phyloP scores from a whole-genome alignment of 2,888 invertebrate species.

The Panopea generosa region DNA sequence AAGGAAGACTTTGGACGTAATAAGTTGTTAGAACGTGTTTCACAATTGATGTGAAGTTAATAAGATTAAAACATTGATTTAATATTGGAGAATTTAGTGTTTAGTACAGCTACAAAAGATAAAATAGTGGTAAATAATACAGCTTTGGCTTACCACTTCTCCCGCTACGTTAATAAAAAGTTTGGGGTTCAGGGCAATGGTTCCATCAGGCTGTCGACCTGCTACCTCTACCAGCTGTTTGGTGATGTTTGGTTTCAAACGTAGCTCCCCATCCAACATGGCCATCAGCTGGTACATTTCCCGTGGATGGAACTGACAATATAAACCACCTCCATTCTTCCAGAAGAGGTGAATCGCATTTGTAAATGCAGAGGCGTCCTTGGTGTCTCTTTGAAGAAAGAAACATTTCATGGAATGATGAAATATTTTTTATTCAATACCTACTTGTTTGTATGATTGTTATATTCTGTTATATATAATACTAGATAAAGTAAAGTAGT shows the following conservation, averaged over 20 bases:
- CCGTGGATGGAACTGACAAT: conserved; percentile 5
- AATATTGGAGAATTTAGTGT: too few relatives aligned
- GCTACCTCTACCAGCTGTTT: conserved; percentile 6
- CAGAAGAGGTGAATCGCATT: neutral
- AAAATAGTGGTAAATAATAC: too few relatives aligned
- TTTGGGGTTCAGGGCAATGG: conserved; percentile 7
- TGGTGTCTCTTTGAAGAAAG: conserved; percentile 8
- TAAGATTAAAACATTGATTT: too few relatives aligned
- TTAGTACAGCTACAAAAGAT: too few relatives aligned
- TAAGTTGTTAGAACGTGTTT: too few relatives aligned
- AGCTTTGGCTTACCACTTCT: conserved; percentile 22
- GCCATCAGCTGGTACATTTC: conserved; percentile 1
- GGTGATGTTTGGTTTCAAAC: neutral
- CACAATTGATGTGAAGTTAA: too few relatives aligned
- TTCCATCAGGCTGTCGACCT: conserved; percentile 5
- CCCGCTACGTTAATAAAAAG: conserved; percentile 9
- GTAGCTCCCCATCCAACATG: conserved; percentile 1
- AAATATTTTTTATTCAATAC: too few relatives aligned
- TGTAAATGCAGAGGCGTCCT: conserved; percentile 8
- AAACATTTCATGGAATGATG: conserved; percentile 1
- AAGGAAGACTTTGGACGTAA: too few relatives aligned
- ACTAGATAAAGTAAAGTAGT: too few relatives aligned
- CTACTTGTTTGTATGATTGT: too few relatives aligned
- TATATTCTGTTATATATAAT: too few relatives aligned
- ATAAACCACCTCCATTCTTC: conserved; percentile 19